Evolutionary conservation across 2,797 vertebrate genomes (phyloP).

Genomic region (Notoglanidium macrostoma): DNA sequence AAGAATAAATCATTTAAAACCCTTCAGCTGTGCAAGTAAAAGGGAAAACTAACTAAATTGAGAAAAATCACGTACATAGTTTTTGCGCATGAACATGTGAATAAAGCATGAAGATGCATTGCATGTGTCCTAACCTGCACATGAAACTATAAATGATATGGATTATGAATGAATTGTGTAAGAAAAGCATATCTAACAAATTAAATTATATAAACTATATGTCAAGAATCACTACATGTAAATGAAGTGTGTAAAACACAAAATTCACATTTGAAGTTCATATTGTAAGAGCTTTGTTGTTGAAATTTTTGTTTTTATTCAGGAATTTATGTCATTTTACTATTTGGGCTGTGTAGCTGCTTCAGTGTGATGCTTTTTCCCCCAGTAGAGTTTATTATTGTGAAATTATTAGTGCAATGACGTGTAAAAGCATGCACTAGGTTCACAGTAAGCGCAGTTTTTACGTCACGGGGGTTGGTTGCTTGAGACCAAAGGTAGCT

Average conservation of each 20-base stretch:
- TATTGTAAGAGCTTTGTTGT: background rate
- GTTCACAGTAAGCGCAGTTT: background rate
- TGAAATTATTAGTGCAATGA: background rate
- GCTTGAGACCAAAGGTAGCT: constrained; percentile 42
- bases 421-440: background rate
- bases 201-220: background rate
- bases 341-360: background rate
- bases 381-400: background rate
- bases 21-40: background rate
- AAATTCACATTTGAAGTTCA: background rate
- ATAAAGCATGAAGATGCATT: background rate
- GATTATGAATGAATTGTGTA: background rate
- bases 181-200: background rate
- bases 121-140: background rate
- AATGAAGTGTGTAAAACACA: background rate
- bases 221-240: background rate
- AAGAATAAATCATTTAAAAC: background rate
- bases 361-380: background rate
- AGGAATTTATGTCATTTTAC: background rate
- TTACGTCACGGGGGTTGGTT: background rate
- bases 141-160: background rate
- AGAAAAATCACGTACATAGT: background rate
- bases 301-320: background rate
- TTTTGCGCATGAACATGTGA: background rate
- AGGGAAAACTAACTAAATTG: background rate